These are phyloP conservation scores for Cyphomyrmex costatus DNA, from an alignment of 1,140 invertebrate species.

Conservation along the genomic window DNA sequence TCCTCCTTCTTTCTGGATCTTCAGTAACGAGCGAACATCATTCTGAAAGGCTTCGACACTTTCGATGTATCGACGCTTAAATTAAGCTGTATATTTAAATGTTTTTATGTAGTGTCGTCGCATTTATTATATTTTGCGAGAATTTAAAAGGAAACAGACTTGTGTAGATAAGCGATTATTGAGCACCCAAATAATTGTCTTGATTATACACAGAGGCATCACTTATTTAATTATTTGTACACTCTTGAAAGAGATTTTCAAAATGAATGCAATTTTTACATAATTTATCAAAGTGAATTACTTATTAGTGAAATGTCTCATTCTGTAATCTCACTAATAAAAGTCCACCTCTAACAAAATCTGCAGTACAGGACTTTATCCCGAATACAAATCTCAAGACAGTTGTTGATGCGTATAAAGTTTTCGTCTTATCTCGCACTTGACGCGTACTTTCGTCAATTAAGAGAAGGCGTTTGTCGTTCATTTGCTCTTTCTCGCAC, in stretches of 20 bases:
- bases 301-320: neutral
- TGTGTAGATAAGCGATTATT: neutral
- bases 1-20: conserved; percentile 32
- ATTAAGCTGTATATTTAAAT: conserved; percentile 14
- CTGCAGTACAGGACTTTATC: neutral
- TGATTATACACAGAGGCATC: neutral
- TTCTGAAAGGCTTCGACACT: conserved; percentile 46
- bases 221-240: neutral
- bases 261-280: neutral
- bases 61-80: conserved; percentile 36
- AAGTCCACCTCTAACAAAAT: neutral
- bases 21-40: conserved; percentile 54
- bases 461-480: neutral
- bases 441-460: conserved; percentile 26
- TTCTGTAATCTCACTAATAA: neutral
- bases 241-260: neutral
- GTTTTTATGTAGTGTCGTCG: conserved; percentile 21
- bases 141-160: neutral
- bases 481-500: neutral
- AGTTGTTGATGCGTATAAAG: neutral
- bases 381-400: neutral
- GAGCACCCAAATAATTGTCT: neutral
- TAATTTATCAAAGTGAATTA: neutral
- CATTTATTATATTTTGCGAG: conserved; percentile 2
- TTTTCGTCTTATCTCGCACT: neutral